Base-by-base conservation (phyloP, 2,113 vertebrate genomes). In the Pelobates fuscus region DNA sequence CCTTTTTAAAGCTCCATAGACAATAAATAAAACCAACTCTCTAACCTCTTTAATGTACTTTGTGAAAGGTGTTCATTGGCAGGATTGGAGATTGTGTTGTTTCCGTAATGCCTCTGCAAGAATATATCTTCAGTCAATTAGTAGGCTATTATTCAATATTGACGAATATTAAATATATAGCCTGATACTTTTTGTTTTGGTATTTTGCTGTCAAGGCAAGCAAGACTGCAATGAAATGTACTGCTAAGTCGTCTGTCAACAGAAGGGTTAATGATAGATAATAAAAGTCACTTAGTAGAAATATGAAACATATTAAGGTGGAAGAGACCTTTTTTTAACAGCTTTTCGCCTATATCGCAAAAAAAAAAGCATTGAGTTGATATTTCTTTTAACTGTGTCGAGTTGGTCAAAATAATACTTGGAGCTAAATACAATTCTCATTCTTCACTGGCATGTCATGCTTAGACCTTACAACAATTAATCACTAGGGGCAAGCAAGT, bases 391-490 rank as follows among this genome's bases (percentile, higher is more conserved):
- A 77, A 57, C 23, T n/a, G 29, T 57, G 81, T 49, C 69, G 76
- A 78, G 80, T 76, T 67, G 79, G 77, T 86, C 86, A 30, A 12
- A 15, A 41, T 21, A 77, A 25, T 43, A 55, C 32, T 55, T 77
- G 73, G 80, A 81, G 32, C 63, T 59, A 87, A 84, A 84, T 66
- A 77, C 61, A 84, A 78, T 25, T 44, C 63, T 82, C 75, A 82
- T 86, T 86, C 71, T 81, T 88, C 81, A 87, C 79, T 89, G 73
- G 62, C 81, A 81, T 81, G 87, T 86, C 88, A 84, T 67, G 78
- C 23, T 84, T 88, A 84, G 78, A 86, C 81, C 88, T 87, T 82
- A 80, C 71, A 85, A 81, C 84, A 91, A 91, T 91, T 88, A 90
- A 90, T 90, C 86, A 91, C 78, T 81, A 80, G 74, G 81, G 82